Conservation (phyloP, 2,797 vertebrate genomes). For the Acrocephalus scirpaceus region DNA sequence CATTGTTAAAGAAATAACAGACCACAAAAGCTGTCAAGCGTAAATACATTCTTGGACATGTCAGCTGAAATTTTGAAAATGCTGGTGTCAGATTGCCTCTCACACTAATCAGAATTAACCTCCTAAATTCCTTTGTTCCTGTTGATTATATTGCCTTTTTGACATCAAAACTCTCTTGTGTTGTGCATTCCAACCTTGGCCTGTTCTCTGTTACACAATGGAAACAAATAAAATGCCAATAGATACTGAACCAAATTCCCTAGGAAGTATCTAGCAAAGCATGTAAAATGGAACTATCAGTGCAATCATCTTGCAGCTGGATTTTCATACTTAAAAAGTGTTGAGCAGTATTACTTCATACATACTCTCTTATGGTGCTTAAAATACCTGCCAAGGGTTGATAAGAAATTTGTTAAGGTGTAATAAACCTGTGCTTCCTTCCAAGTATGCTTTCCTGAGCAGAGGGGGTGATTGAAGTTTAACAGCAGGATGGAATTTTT, state of each 20-base stretch:
- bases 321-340: background rate
- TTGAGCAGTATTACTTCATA: background rate
- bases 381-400: background rate
- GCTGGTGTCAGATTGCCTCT: background rate
- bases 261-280: background rate
- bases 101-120: constrained; percentile 23
- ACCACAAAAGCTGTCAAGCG: background rate
- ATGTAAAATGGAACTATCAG: background rate
- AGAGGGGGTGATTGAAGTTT: background rate
- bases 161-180: background rate
- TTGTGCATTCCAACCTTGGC: background rate
- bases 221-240: constrained; percentile 1
- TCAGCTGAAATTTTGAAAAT: constrained; percentile 41
- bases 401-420: background rate
- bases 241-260: background rate
- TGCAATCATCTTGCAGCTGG: background rate
- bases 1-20: constrained; percentile 35
- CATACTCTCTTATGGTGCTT: background rate
- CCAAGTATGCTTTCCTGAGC: background rate
- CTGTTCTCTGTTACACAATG: background rate
- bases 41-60: constrained; percentile 18
- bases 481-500: background rate
- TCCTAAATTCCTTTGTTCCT: constrained; percentile 12
- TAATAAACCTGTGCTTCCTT: background rate
- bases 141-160: constrained; percentile 26